A percentile compares a stretch with the other conserved stretches of the same genome.
phyloP scores from a whole-genome alignment of 2,888 invertebrate species.

The Drosophila percnosoma region DNA sequence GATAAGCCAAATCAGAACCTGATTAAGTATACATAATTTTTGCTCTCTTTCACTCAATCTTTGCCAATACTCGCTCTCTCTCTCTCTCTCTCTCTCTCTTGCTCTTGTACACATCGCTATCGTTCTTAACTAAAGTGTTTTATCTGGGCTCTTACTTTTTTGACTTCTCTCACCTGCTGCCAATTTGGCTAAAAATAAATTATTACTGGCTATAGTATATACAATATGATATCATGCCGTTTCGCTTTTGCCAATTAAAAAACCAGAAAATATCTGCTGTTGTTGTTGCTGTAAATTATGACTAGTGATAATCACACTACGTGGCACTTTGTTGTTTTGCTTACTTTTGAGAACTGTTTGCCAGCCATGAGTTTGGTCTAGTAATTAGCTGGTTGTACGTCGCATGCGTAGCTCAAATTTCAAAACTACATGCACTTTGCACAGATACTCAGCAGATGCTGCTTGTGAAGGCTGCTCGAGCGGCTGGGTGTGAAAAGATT shows the following conservation, averaged over 20 bases:
- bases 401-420: conserved; percentile 79
- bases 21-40: conserved; percentile 21
- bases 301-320: conserved; percentile 70
- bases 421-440: conserved; percentile 79
- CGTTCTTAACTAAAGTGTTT: conserved; percentile 59
- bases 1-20: conserved; percentile 43
- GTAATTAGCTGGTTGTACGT: conserved; percentile 69
- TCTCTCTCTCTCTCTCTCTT: conserved; percentile 5
- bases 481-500: conserved; percentile 77
- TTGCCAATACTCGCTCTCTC: conserved; percentile 6
- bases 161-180: conserved; percentile 48
- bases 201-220: conserved; percentile 71
- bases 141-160: conserved; percentile 57
- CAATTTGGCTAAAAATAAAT: conserved; percentile 80
- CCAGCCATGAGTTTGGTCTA: conserved; percentile 69
- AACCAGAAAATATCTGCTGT: conserved; percentile 58
- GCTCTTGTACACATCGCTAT: background rate
- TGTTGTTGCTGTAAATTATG: conserved; percentile 65
- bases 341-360: conserved; percentile 45
- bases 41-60: conserved; percentile 3
- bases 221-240: conserved; percentile 74
- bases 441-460: conserved; percentile 55
- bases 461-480: conserved; percentile 14
- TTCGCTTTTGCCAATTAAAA: conserved; percentile 77
- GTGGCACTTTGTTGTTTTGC: conserved; percentile 36